Evolutionary conservation across 2,797 vertebrate species (phyloP), one percentile per base, ranked within the genome.

Genomic region (Coreius guichenoti): DNA sequence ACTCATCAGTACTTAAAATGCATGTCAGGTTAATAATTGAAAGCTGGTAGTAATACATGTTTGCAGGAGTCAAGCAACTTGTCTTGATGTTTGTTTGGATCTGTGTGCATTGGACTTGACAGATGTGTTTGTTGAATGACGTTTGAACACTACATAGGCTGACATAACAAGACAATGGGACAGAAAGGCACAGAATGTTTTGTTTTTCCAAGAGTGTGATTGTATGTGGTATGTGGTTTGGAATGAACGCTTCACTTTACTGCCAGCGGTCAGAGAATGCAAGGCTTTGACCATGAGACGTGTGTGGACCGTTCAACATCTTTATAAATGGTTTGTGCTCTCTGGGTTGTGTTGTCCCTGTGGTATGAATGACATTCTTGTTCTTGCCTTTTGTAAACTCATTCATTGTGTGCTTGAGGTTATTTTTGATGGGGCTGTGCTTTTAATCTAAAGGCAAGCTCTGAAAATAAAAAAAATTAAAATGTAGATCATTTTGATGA

Each of bases 291-390:
- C 83, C 86, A 82, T 8, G 31, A 84, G 84, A 76, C 2, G 76
- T 65, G 75, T 90, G 83, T 84, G 72, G 68, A 69, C 21, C 17
- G 67, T 31, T 88, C 83, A 79, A 88, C 80, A 82, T 81, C 81
- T 89, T 45, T 82, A n/a, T 87, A 76, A 88, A 88, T 36, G 69
- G 73, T 88, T 88, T 87, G 86, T 85, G 82, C 81, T 80, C 81
- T 90, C 65, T 36, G 51, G 23, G 86, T 39, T 82, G 80, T 84
- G 67, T 75, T 89, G 82, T 90, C 81, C 69, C 58, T 82, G 36
- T 75, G 73, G 68, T 51, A 69, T 89, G 80, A 93, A 91, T 88
- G 87, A 70, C 72, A 23, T 73, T 86, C 76, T 87, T 92, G 91
- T 91, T 87, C 39, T 65, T 81, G 61, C 63, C 45, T 73, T 86